Conservation (phyloP, 2,888 invertebrate species). For the Corythucha ciliata region DNA sequence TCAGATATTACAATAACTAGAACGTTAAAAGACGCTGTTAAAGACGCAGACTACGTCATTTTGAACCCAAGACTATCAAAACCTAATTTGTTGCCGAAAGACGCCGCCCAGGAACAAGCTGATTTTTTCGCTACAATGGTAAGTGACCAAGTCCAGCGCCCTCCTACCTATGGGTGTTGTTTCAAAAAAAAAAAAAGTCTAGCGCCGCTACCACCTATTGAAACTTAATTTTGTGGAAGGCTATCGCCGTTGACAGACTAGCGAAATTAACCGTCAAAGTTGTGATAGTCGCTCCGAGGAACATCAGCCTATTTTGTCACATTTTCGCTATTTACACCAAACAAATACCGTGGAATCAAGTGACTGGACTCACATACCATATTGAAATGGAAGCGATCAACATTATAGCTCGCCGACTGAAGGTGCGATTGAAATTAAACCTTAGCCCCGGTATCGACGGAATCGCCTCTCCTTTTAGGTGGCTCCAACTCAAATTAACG, state of each 20-base stretch:
- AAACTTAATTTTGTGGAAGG: no score
- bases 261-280: constrained; percentile 1
- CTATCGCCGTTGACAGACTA: not conserved
- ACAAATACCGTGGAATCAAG: constrained; percentile 8
- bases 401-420: not conserved
- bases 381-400: constrained; percentile 6
- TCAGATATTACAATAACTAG: constrained; percentile 7
- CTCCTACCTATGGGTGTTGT: no score
- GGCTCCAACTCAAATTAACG: constrained; percentile 11
- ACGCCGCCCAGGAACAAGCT: constrained; percentile 12
- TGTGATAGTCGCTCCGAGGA: constrained; percentile 3
- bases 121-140: constrained; percentile 11
- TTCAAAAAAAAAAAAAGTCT: no score
- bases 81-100: constrained; percentile 8
- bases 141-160: constrained; percentile 5
- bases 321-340: constrained; percentile 3
- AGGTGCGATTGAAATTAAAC: no score
- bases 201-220: no score
- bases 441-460: not conserved
- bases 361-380: constrained; percentile 13
- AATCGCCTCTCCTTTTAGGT: constrained; percentile 2
- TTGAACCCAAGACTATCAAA: constrained; percentile 12
- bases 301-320: not conserved
- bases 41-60: constrained; percentile 17
- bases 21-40: constrained; percentile 7